These are phyloP conservation scores for Neotragus moschatus DNA, from an alignment of 2,113 vertebrate genomes.

Conservation along the genomic window DNA sequence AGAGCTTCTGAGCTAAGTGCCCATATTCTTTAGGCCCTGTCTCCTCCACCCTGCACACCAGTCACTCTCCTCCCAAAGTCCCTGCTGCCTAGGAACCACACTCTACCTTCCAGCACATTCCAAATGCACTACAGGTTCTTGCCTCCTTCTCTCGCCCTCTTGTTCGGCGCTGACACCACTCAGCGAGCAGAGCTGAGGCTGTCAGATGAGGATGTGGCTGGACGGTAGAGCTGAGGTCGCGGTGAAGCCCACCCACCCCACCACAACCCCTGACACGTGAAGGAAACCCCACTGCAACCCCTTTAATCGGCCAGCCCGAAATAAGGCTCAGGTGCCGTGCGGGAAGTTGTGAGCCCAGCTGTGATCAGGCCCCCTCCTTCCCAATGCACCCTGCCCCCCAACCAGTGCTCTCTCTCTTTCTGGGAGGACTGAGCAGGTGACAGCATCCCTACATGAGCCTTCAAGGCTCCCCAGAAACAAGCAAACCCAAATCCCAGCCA, in stretches of 20 bases:
- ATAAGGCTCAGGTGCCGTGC: rapidly evolving
- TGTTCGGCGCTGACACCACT: neutral
- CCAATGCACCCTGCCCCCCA: rapidly evolving
- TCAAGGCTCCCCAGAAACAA: neutral
- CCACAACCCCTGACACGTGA: neutral
- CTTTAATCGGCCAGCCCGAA: neutral
- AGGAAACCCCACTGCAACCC: neutral
- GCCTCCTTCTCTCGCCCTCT: neutral
- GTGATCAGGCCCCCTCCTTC: neutral
- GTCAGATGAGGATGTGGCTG: neutral
- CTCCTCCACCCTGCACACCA: neutral
- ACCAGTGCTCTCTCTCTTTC: neutral
- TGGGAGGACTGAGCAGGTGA: neutral
- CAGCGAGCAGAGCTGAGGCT: neutral
- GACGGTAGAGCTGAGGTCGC: neutral
- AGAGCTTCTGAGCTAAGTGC: neutral
- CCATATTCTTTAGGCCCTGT: neutral
- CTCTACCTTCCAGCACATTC: neutral
- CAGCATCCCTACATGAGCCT: neutral
- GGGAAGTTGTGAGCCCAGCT: neutral
- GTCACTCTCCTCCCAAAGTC: neutral
- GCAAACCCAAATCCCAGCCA: neutral
- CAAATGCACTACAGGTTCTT: neutral
- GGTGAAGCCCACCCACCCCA: neutral
- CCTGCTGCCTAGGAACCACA: neutral